Conservation (phyloP, 1,140 invertebrate genomes). For the Drosophila sp. region DNA sequence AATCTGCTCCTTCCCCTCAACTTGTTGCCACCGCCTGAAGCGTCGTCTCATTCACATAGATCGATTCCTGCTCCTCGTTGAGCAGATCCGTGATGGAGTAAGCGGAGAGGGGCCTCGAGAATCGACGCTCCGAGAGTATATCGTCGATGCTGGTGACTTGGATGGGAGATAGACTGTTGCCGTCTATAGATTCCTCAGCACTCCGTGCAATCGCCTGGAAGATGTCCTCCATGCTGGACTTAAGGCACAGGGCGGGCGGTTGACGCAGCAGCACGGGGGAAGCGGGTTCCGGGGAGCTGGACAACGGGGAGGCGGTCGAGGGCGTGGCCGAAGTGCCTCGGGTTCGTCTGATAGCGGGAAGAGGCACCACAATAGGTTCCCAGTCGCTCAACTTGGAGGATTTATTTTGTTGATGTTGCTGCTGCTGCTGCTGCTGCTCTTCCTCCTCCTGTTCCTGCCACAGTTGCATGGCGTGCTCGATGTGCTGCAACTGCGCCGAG, state of each 20-base stretch:
- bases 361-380: constrained; percentile 58
- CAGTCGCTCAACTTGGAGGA: constrained; percentile 47
- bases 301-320: constrained; percentile 70
- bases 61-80: constrained; percentile 71
- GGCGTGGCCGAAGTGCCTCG: constrained; percentile 73
- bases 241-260: constrained; percentile 62
- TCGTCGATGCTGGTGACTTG: constrained; percentile 78
- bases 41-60: constrained; percentile 66
- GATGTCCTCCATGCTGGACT: constrained; percentile 81
- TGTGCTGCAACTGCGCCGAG: constrained; percentile 68
- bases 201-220: constrained; percentile 76
- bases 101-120: constrained; percentile 73
- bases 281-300: constrained; percentile 62
- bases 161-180: constrained; percentile 56
- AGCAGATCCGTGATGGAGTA: constrained; percentile 83
- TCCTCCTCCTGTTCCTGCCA: constrained; percentile 68
- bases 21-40: constrained; percentile 40
- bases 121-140: constrained; percentile 72
- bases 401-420: constrained; percentile 27
- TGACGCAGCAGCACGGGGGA: constrained; percentile 63
- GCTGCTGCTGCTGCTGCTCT: constrained; percentile 36
- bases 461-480: constrained; percentile 73
- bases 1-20: constrained; percentile 39
- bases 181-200: constrained; percentile 62
- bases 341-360: constrained; percentile 35